Evolutionary conservation across 2,113 vertebrate genomes (phyloP).

Genomic region (Saimiri boliviensis): DNA sequence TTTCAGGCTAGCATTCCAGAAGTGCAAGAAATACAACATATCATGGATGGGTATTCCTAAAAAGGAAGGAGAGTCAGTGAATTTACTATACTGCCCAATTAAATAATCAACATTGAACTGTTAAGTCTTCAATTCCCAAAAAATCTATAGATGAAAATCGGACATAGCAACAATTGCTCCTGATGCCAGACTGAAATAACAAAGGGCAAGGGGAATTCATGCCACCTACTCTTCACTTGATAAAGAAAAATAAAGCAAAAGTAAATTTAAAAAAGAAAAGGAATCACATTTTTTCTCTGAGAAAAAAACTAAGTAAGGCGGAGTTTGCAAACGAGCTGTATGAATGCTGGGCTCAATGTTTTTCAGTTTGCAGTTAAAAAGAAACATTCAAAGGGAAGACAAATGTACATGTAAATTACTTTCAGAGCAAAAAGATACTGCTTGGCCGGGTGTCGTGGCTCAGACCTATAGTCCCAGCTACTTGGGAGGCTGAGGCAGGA

Average conservation of each 20-base stretch:
- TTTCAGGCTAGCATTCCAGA: not conserved
- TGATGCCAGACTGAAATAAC: not conserved
- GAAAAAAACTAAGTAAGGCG: not conserved
- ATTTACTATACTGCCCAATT: not conserved
- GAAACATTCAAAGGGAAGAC: conserved; percentile 3
- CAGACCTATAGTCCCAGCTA: too few species aligned
- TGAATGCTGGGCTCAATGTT: not conserved
- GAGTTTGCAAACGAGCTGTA: not conserved
- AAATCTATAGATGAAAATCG: not conserved
- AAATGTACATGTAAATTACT: not conserved
- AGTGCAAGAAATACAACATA: not conserved
- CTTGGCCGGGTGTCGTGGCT: not conserved
- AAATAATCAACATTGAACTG: not conserved
- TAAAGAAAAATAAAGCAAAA: conserved; percentile 33
- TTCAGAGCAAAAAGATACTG: conserved; percentile 2
- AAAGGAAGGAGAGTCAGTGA: not conserved
- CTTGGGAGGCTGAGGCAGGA: too few species aligned
- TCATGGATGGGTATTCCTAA: not conserved
- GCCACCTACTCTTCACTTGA: not conserved
- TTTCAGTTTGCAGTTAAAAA: not conserved
- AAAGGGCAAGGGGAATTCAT: not conserved
- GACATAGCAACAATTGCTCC: not conserved
- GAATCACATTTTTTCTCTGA: not conserved
- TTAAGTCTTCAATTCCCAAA: not conserved
- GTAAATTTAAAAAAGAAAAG: not conserved